A percentile compares a stretch with the other conserved stretches of the same genome.
Conservation (phyloP, 2,888 invertebrate genomes). For the Dryadula phaetusa region DNA sequence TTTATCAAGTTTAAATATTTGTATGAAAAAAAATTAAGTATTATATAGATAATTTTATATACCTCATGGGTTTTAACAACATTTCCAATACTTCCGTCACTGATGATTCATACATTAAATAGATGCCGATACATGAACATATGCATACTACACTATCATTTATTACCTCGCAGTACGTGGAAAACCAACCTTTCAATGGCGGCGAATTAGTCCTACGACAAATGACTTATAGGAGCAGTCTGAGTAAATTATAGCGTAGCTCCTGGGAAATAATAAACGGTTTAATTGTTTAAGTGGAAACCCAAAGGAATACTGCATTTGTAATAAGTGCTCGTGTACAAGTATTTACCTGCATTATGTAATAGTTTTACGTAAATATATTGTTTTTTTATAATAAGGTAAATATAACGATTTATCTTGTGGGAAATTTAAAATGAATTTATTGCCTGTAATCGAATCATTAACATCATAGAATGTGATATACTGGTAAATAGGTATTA, state of each 20-base stretch:
- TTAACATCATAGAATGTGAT: neutral
- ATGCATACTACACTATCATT: slow-evolving; percentile 10
- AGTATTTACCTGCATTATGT: neutral
- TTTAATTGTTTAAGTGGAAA: slow-evolving; percentile 34
- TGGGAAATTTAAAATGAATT: neutral
- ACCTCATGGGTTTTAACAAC: slow-evolving; percentile 3
- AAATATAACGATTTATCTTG: neutral
- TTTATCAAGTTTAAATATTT: too few species aligned
- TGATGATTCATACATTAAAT: slow-evolving; percentile 14
- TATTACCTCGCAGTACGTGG: slow-evolving; percentile 10
- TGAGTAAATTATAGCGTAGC: slow-evolving; percentile 29
- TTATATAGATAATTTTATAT: neutral
- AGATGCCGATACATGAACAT: slow-evolving; percentile 9
- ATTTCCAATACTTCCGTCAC: neutral
- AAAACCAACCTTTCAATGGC: slow-evolving; percentile 25
- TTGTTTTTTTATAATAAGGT: neutral
- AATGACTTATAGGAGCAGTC: slow-evolving; percentile 34
- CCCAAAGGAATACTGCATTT: slow-evolving; percentile 13
- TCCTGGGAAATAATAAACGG: slow-evolving; percentile 26
- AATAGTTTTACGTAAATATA: neutral
- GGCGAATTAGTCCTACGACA: slow-evolving; percentile 30
- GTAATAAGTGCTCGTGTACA: slow-evolving; percentile 18
- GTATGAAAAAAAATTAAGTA: too few species aligned
- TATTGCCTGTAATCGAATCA: too few species aligned
- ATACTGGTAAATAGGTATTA: too few species aligned